Conservation (phyloP, 2,888 invertebrate genomes). For the Creontiades dilutus region DNA sequence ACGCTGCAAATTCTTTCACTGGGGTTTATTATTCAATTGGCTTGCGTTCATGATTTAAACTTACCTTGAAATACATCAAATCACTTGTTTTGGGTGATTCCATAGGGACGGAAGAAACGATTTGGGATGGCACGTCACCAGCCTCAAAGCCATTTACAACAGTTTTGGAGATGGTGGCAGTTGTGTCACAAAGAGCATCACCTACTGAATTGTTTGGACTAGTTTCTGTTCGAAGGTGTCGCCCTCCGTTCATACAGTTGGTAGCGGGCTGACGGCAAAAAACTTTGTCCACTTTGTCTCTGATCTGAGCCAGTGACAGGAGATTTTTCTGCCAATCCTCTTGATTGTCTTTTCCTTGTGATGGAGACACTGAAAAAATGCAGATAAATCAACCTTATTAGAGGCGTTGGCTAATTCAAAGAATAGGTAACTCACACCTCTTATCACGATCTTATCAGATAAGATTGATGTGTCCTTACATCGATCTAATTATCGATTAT, state of each 20-base stretch:
- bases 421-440: no score
- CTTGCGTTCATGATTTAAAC: no score
- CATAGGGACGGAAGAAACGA: neutral
- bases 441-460: no score
- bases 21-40: no score
- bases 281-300: neutral
- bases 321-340: constrained; percentile 51
- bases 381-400: no score
- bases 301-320: constrained; percentile 6
- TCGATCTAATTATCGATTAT: no score
- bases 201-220: neutral
- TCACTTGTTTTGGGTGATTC: constrained; percentile 4
- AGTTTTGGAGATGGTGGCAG: neutral
- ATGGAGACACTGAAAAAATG: neutral
- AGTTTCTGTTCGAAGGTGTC: neutral
- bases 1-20: no score
- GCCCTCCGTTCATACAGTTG: neutral
- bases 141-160: no score
- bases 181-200: neutral
- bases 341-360: neutral
- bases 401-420: no score
- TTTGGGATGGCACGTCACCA: no score
- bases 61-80: constrained; percentile 48
- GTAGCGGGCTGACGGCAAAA: constrained; percentile 16
- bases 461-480: no score